A percentile compares a stretch with the other conserved stretches of the same genome.
These are phyloP conservation scores for Grallaria varia DNA, from an alignment of 2,113 vertebrate genomes.

Conservation along the genomic window DNA sequence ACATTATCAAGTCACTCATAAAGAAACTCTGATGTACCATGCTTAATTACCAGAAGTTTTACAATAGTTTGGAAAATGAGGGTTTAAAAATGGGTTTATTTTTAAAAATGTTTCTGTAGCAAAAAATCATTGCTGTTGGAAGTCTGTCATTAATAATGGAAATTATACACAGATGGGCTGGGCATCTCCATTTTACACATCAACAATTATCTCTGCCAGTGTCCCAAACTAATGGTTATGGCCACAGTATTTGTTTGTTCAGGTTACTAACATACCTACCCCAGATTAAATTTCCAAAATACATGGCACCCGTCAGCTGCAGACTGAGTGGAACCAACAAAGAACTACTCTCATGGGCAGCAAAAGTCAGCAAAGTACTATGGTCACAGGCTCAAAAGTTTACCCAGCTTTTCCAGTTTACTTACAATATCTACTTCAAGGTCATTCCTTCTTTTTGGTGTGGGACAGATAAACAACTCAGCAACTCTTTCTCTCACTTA, in stretches of 20 bases:
- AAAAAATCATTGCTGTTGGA: not conserved
- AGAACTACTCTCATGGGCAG: conserved; percentile 1
- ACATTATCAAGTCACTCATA: not conserved
- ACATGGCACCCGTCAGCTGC: not conserved
- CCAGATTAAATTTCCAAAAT: conserved; percentile 39
- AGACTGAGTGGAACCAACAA: conserved; percentile 27
- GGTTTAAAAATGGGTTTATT: not conserved
- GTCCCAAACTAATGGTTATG: not conserved
- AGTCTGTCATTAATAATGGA: not conserved
- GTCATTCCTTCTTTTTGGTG: not conserved
- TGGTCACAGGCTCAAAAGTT: not conserved
- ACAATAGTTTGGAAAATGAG: not conserved
- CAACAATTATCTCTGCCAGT: not conserved
- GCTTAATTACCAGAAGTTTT: not conserved
- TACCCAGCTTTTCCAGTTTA: not conserved
- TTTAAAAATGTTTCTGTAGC: not conserved
- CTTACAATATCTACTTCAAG: not conserved
- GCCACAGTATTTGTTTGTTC: not conserved
- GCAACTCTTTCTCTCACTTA: not conserved
- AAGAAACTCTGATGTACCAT: not conserved
- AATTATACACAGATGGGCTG: not conserved
- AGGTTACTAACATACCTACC: not conserved
- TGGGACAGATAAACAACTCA: not conserved
- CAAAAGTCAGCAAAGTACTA: not conserved
- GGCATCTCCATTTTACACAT: conserved; percentile 1